Evolutionary conservation across 1,140 invertebrate genomes (phyloP).

Genomic region (Danaus melanippus): DNA sequence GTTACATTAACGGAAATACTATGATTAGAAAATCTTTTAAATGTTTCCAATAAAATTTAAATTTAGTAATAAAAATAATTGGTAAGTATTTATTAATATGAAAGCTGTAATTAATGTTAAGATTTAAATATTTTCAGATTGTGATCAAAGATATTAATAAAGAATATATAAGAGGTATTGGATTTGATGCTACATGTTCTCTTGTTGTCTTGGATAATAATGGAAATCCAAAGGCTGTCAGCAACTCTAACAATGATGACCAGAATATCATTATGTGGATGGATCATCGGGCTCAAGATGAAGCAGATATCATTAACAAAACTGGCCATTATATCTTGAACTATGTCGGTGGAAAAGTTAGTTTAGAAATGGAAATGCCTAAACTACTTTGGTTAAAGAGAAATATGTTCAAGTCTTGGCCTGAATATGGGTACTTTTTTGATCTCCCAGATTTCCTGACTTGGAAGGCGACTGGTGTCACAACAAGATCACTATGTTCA

Average conservation of each 20-base stretch:
- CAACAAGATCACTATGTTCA: constrained; percentile 90
- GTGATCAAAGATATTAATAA: constrained; percentile 73
- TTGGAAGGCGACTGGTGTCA: constrained; percentile 88
- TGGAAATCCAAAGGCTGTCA: constrained; percentile 82
- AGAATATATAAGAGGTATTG: constrained; percentile 83
- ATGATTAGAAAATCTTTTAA: too few species aligned
- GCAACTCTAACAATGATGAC: constrained; percentile 78
- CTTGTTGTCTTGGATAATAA: constrained; percentile 85
- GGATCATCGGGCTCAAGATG: constrained; percentile 91
- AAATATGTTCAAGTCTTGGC: constrained; percentile 79
- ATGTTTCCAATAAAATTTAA: too few species aligned
- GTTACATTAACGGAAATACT: too few species aligned
- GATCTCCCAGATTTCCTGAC: constrained; percentile 96
- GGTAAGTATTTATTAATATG: not conserved
- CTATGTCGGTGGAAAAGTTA: constrained; percentile 93
- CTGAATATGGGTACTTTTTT: constrained; percentile 83
- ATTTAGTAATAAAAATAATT: not conserved
- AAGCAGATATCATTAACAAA: constrained; percentile 88
- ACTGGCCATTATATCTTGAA: constrained; percentile 83
- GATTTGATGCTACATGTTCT: constrained; percentile 97
- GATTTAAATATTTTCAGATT: constrained; percentile 66
- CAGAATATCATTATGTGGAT: constrained; percentile 97
- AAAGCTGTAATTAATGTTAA: not conserved
- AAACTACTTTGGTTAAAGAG: constrained; percentile 96
- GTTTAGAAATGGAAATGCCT: constrained; percentile 95